phyloP scores from a whole-genome alignment of 2,113 vertebrate genomes.

The Cromileptes altivelis region DNA sequence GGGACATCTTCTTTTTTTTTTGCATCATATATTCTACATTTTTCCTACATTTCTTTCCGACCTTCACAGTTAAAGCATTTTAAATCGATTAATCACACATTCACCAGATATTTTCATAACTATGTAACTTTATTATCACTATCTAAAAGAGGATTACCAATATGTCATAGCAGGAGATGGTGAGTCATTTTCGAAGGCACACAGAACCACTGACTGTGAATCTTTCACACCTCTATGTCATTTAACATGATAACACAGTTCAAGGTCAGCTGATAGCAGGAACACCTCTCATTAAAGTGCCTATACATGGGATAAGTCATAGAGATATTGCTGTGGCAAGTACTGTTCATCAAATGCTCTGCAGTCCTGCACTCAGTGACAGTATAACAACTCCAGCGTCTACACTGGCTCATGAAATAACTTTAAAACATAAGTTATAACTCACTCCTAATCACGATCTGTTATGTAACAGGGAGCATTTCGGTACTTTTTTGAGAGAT shows the following conservation, averaged over 20 bases:
- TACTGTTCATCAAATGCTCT: neutral
- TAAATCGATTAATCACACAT: neutral
- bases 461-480: constrained; percentile 1
- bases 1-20: neutral
- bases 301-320: neutral
- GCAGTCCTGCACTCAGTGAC: neutral
- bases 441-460: neutral
- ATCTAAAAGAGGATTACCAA: neutral
- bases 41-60: neutral
- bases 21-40: neutral
- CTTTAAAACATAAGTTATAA: neutral
- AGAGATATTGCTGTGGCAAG: neutral
- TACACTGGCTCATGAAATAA: neutral
- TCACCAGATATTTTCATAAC: neutral
- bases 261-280: neutral
- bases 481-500: neutral
- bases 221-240: neutral
- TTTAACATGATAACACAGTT: constrained; percentile 6
- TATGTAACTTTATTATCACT: neutral
- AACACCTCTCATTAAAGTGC: neutral
- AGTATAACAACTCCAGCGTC: neutral
- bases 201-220: neutral
- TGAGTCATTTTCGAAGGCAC: neutral
- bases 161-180: neutral
- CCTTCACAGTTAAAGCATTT: neutral